Evolutionary conservation across 2,113 vertebrate genomes (phyloP).

Genomic region (Solenodon paradoxus): DNA sequence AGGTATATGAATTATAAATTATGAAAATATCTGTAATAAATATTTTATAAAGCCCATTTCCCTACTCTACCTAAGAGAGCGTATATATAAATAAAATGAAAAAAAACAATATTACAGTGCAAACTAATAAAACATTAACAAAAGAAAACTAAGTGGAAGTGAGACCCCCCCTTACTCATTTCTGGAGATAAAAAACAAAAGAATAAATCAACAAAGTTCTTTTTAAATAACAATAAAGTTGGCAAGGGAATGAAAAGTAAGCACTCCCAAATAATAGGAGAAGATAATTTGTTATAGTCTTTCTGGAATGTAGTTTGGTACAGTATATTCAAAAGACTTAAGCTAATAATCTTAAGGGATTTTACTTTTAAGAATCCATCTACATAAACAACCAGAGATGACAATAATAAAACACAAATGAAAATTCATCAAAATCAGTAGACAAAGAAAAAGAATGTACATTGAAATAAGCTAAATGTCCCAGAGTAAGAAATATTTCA

Average conservation of each 20-base stretch:
- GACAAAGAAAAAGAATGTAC: neutral
- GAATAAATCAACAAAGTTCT: neutral
- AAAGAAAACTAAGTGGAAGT: neutral
- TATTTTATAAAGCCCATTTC: neutral
- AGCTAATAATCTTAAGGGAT: neutral
- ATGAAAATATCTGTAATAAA: neutral
- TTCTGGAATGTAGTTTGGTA: neutral
- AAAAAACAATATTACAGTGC: constrained; percentile 17
- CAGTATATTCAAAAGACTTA: neutral
- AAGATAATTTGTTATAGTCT: neutral
- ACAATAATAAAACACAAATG: neutral
- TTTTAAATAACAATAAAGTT: neutral
- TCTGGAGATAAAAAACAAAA: neutral
- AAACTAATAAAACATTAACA: neutral
- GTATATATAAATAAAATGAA: neutral
- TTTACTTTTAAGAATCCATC: neutral
- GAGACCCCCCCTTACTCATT: neutral
- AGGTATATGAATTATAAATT: neutral
- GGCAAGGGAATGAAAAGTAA: neutral
- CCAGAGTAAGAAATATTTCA: neutral
- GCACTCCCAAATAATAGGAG: neutral
- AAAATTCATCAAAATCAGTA: neutral
- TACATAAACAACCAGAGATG: neutral
- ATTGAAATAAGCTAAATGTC: neutral
- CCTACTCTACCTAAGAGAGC: neutral